Base-by-base conservation (phyloP, 2,113 vertebrate genomes). In the Dasyprocta punctata region DNA sequence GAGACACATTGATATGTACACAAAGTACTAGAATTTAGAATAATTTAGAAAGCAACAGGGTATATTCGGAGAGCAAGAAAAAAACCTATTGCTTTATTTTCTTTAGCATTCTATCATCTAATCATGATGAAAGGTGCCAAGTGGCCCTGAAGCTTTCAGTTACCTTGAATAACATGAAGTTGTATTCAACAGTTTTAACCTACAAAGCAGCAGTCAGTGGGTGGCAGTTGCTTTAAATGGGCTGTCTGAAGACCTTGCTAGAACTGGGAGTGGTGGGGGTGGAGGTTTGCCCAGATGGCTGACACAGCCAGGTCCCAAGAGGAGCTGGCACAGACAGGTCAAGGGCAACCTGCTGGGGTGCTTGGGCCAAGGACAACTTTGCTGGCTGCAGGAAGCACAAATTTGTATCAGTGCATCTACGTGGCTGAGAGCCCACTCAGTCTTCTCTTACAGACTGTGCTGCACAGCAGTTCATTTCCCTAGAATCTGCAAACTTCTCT, bases 401-500 rank as follows among this genome's bases (percentile, higher is more conserved):
- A 60, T 84, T 88, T 56, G 28, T 5, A 14, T 82, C 19, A 20
- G n/a, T 1, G 28, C 24, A 7, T 73, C 75, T 67, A 24, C 47
- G 38, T 44, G n/a, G 67, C 75, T 12, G 16, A 24, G 56, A 58
- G 75, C 44, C 84, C 49, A 3, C n/a, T 84, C 44, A 19, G 49
- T 47, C 69, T 92, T 8, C 9, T 63, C 8, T 4, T 22, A 71
- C 69, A 85, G 49, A 17, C 2, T 24, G 36, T n/a, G 69, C 75
- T 58, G 17, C 44, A n/a, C 0, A 1, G 81, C n/a, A 33, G 28
- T 49, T 67, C 80, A 67, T 96, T 90, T 88, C 41, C 92, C 58
- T 47, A 56, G 96, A 84, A 52, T 92, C 94, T 67, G 90, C 77
- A 82, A 85, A 90, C 90, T 90, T 90, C 61, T 61, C 82, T 89